Evolutionary conservation across 2,888 invertebrate species (phyloP).

Genomic region (Synanthedon formicaeformis): DNA sequence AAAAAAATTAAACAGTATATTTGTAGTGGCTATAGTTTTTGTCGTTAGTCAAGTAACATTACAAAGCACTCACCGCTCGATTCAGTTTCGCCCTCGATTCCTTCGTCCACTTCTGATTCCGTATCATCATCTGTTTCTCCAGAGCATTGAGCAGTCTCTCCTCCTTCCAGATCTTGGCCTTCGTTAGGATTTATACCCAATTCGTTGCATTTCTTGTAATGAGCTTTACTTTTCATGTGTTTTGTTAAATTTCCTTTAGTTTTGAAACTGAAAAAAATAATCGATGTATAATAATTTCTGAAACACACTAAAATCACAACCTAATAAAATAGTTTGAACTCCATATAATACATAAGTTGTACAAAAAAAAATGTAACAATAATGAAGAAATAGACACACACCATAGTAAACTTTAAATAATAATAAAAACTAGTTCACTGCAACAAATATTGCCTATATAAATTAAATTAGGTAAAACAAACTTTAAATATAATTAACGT

Average conservation of each 20-base stretch:
- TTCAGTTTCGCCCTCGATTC: conserved; percentile 72
- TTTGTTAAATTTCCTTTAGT: conserved; percentile 98
- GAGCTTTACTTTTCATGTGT: conserved; percentile 98
- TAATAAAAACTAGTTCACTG: too few species aligned
- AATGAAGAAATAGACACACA: too few species aligned
- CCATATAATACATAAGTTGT: too few species aligned
- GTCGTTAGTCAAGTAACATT: conserved; percentile 3
- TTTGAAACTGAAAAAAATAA: conserved; percentile 82
- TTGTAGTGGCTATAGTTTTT: conserved; percentile 1
- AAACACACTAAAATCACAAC: too few species aligned
- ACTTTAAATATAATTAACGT: too few species aligned
- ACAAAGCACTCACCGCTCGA: conserved; percentile 72
- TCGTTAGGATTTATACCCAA: conserved; percentile 84
- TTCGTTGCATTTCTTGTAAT: conserved; percentile 92
- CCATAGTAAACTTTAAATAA: too few species aligned
- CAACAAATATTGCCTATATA: too few species aligned
- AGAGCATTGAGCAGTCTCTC: conserved; percentile 62
- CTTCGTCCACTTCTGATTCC: conserved; percentile 74
- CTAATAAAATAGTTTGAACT: too few species aligned
- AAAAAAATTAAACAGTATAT: not conserved
- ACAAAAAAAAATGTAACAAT: too few species aligned
- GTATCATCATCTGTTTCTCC: conserved; percentile 77
- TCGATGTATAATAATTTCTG: too few species aligned
- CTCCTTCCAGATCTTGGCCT: conserved; percentile 72
- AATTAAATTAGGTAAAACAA: too few species aligned